Percentiles rank a stretch among this genome's conserved stretches.
Conservation (phyloP, 1,140 invertebrate species). For the Mesaphorura yosii region DNA sequence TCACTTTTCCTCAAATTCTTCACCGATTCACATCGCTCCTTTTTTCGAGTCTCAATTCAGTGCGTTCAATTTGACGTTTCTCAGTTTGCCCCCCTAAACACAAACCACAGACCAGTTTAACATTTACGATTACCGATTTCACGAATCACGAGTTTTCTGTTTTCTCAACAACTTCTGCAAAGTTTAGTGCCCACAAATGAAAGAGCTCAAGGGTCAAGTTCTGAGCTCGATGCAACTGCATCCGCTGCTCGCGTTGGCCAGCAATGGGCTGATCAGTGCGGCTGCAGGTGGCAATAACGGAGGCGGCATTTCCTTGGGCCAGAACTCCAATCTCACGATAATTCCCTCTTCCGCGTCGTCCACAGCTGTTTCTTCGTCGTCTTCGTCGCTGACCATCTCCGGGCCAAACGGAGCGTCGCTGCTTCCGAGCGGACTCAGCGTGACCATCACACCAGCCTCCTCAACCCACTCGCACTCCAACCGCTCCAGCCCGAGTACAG, state of each 20-base stretch:
- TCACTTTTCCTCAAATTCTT: neutral
- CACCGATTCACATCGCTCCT: slow-evolving; percentile 6
- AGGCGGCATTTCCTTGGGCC: no score
- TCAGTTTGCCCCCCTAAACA: neutral
- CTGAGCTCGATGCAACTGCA: slow-evolving; percentile 25
- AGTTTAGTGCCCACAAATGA: neutral
- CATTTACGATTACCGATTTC: neutral
- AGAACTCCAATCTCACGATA: neutral
- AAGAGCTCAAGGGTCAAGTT: neutral
- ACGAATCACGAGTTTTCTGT: neutral
- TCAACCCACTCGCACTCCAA: slow-evolving; percentile 3
- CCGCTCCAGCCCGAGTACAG: slow-evolving; percentile 3
- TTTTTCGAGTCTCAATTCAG: neutral
- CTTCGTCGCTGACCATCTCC: neutral
- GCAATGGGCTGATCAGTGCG: neutral
- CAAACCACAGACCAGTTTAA: neutral
- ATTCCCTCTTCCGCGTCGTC: neutral
- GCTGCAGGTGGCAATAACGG: no score
- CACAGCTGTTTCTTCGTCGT: slow-evolving; percentile 1
- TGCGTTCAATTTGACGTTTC: neutral
- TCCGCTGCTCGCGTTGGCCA: slow-evolving; percentile 24
- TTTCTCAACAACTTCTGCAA: no score
- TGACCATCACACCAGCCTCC: slow-evolving; percentile 21
- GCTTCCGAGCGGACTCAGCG: slow-evolving; percentile 17
- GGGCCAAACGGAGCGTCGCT: slow-evolving; percentile 1